A percentile compares a stretch with the other conserved stretches of the same genome.
These are phyloP conservation scores for Metopia argyrocephala DNA, from an alignment of 2,888 invertebrate species.

Conservation along the genomic window DNA sequence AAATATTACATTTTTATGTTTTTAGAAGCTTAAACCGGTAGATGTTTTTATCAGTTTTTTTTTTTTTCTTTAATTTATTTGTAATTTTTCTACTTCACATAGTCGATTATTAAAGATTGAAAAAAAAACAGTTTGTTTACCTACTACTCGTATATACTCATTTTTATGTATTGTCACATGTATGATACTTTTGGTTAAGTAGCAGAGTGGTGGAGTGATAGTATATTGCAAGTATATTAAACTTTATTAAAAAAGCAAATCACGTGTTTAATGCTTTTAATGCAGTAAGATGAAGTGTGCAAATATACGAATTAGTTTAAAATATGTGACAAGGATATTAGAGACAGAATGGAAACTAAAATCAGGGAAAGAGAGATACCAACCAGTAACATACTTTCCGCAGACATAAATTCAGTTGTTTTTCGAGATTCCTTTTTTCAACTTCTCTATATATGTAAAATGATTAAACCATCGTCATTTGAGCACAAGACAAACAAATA, in stretches of 20 bases:
- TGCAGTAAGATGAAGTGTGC: constrained; percentile 57
- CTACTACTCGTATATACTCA: no score
- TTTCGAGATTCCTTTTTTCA: constrained; percentile 1
- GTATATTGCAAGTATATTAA: constrained; percentile 25
- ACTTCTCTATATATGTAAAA: constrained; percentile 3
- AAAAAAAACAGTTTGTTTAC: no score
- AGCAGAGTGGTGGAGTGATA: background rate
- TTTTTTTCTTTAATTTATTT: no score
- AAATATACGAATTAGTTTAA: constrained; percentile 56
- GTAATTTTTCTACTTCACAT: no score
- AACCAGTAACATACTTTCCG: background rate
- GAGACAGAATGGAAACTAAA: constrained; percentile 3
- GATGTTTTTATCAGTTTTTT: no score
- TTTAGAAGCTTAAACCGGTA: no score
- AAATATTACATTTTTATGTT: no score
- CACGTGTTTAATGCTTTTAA: constrained; percentile 63
- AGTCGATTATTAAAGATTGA: no score
- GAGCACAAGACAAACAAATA: constrained; percentile 38
- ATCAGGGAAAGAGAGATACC: background rate
- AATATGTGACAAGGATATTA: constrained; percentile 57
- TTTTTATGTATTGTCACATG: no score
- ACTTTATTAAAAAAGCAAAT: constrained; percentile 65
- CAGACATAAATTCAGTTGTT: background rate
- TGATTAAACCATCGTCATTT: constrained; percentile 28
- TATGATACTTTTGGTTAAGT: background rate